Conservation (phyloP, 2,888 invertebrate species). For the Galerucella nymphaeae region DNA sequence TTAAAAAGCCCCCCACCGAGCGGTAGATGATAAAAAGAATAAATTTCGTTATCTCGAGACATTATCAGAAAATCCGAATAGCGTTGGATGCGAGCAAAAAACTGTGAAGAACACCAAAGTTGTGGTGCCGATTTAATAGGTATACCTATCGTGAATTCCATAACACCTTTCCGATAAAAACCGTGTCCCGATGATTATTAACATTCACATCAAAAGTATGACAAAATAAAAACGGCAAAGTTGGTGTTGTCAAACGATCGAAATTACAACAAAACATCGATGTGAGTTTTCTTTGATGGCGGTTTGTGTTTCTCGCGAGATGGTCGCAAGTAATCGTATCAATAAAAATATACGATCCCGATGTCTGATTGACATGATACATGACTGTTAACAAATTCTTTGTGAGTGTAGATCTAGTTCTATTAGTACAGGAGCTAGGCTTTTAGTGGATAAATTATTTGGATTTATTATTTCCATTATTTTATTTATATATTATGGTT, state of each 20-base stretch:
- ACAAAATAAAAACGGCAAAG: slow-evolving; percentile 44
- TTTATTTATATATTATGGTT: too few relatives aligned
- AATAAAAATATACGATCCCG: slow-evolving; percentile 48
- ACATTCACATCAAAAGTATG: slow-evolving; percentile 52
- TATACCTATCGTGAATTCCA: slow-evolving; percentile 46
- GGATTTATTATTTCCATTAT: not conserved
- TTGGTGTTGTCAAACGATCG: slow-evolving; percentile 42
- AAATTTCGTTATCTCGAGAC: slow-evolving; percentile 7
- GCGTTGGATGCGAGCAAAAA: slow-evolving; percentile 18
- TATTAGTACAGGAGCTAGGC: slow-evolving; percentile 49
- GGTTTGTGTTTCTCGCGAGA: slow-evolving; percentile 38
- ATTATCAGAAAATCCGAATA: slow-evolving; percentile 23
- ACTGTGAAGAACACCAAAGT: slow-evolving; percentile 32
- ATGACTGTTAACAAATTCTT: slow-evolving; percentile 58
- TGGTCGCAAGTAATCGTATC: slow-evolving; percentile 43
- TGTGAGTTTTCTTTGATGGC: slow-evolving; percentile 38
- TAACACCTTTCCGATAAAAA: slow-evolving; percentile 48
- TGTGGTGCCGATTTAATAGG: slow-evolving; percentile 32
- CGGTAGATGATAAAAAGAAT: not conserved
- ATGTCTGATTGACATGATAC: slow-evolving; percentile 58
- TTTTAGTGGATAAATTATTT: not conserved
- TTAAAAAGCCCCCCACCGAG: not conserved
- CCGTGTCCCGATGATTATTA: slow-evolving; percentile 48
- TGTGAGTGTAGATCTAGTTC: slow-evolving; percentile 58
- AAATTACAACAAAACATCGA: slow-evolving; percentile 38